Evolutionary conservation across 92 coral and sea anemone species (phyloP).

Genomic region (Zoanthus sociatus): DNA sequence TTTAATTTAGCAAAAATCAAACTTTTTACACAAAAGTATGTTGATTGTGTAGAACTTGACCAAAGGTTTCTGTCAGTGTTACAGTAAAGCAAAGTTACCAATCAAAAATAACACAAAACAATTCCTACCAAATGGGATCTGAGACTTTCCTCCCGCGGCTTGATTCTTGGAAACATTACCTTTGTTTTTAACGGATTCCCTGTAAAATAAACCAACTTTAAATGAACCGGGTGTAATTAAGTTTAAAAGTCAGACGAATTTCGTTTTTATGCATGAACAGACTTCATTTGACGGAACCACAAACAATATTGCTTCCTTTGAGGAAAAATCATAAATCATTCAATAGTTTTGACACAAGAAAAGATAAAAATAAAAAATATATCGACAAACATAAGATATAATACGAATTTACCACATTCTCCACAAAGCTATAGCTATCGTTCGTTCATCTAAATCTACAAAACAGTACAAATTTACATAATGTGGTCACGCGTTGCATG

Average conservation of each 20-base stretch:
- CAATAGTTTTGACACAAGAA: neutral
- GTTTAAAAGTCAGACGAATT: neutral
- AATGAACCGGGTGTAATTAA: neutral
- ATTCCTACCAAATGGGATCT: neutral
- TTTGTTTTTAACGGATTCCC: slow-evolving; percentile 7
- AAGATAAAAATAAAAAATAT: neutral
- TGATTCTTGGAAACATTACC: neutral
- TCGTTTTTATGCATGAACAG: neutral
- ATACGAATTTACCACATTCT: neutral
- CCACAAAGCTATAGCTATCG: neutral
- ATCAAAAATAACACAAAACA: neutral
- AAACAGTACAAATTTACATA: neutral
- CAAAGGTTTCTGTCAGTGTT: no score
- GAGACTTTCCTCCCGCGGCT: neutral
- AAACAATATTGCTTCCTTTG: neutral
- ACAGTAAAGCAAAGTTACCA: neutral
- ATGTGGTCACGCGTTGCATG: neutral
- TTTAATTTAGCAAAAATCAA: no score
- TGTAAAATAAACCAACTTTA: neutral
- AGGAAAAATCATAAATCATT: neutral
- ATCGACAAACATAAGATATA: neutral
- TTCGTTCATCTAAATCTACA: neutral
- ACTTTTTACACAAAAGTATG: no score
- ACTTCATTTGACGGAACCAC: no score
- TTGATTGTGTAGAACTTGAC: no score